phyloP scores from a whole-genome alignment of 2,797 vertebrate species.

The Hapalemur alaotrensis region DNA sequence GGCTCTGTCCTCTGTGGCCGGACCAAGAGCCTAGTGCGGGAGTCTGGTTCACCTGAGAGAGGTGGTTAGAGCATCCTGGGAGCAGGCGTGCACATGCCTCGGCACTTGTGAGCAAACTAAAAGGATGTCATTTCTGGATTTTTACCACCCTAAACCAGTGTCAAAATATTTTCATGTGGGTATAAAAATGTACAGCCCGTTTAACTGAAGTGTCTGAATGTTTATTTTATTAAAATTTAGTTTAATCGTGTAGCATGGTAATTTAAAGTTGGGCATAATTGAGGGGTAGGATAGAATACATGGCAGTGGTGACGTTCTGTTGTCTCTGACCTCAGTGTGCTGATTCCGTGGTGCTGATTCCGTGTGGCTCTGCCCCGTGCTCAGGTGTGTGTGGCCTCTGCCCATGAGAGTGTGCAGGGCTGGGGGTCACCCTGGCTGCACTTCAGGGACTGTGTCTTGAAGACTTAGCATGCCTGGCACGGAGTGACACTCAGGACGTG shows the following conservation, averaged over 20 bases:
- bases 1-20: no score
- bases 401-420: rapidly evolving
- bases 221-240: background rate
- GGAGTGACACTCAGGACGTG: background rate
- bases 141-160: background rate
- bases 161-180: no score
- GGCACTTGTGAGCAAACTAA: background rate
- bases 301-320: no score
- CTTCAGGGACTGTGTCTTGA: background rate
- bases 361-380: no score
- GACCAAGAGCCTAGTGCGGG: no score
- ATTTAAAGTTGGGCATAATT: background rate
- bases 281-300: background rate
- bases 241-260: background rate
- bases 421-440: background rate
- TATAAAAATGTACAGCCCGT: background rate
- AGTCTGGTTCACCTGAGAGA: no score
- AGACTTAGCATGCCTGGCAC: rapidly evolving
- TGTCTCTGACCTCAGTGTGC: background rate
- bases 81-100: no score
- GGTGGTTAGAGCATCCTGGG: no score
- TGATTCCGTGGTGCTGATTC: no score
- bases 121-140: background rate
- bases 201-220: background rate
- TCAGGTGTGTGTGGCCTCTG: background rate